Conservation (phyloP, 2,797 vertebrate species). For the Nannoperca obscura region DNA sequence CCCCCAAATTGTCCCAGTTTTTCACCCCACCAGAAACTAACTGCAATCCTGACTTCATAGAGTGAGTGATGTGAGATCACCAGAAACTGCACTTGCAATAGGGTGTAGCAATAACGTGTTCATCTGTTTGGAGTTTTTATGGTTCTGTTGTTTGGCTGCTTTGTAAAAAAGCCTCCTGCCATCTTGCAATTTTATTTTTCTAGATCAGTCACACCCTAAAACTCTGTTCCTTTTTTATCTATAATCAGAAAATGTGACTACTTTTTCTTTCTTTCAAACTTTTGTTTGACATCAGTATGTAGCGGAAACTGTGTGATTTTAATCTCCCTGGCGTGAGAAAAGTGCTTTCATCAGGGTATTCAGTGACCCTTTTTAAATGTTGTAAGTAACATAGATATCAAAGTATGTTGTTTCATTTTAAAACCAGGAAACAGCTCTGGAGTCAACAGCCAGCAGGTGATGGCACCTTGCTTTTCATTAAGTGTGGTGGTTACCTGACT, state of each 20-base stretch:
- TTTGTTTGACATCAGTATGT: neutral
- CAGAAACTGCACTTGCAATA: neutral
- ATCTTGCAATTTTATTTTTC: constrained; percentile 32
- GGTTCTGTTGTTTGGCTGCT: constrained; percentile 1
- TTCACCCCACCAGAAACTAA: neutral
- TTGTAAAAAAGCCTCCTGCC: neutral
- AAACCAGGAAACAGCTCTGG: neutral
- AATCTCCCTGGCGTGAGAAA: neutral
- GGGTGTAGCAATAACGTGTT: constrained; percentile 5
- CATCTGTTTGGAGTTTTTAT: neutral
- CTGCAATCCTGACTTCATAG: neutral
- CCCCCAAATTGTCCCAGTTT: neutral
- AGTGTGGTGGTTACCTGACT: neutral
- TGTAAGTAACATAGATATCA: neutral
- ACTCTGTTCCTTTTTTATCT: constrained; percentile 23
- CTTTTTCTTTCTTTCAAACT: neutral
- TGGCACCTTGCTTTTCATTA: neutral
- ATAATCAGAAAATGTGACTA: neutral
- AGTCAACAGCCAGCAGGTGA: neutral
- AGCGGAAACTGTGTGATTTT: neutral
- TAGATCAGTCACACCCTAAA: constrained; percentile 17
- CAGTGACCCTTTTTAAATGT: neutral
- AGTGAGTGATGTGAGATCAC: neutral
- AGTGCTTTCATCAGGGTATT: too few species aligned
- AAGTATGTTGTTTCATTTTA: neutral